phyloP scores from a whole-genome alignment of 23 tunicate genomes.

The Clavelina lepadiformis region DNA sequence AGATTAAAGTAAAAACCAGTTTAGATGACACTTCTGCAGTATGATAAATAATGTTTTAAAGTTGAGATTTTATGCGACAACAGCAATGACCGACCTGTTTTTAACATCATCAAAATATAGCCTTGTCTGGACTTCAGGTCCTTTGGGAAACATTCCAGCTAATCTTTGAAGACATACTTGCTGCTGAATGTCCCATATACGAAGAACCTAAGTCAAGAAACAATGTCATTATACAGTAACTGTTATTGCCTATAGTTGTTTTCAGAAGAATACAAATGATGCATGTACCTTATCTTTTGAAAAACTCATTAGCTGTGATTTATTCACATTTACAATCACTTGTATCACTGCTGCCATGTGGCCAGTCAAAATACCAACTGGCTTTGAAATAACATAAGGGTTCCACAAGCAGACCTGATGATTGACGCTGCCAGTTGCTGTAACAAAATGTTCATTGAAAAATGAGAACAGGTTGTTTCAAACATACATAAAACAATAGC shows the following conservation, averaged over 20 bases:
- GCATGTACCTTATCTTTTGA: conserved; percentile 86
- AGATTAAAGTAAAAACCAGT: too few relatives aligned
- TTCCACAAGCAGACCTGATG: conserved; percentile 96
- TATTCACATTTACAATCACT: conserved; percentile 68
- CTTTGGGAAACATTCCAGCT: conserved; percentile 94
- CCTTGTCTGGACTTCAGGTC: conserved; percentile 88
- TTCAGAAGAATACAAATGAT: too few relatives aligned
- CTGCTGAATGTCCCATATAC: conserved; percentile 94
- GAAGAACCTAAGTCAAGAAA: conserved; percentile 67
- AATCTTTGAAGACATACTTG: conserved; percentile 81
- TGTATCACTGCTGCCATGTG: conserved; percentile 93
- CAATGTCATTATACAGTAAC: too few relatives aligned
- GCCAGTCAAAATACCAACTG: conserved; percentile 84
- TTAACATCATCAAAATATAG: conserved; percentile 75
- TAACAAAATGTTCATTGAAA: neutral
- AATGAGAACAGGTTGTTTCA: neutral
- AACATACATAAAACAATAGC: neutral
- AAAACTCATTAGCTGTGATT: conserved; percentile 78
- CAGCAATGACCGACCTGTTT: too few relatives aligned
- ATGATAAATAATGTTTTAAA: too few relatives aligned
- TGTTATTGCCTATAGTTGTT: too few relatives aligned
- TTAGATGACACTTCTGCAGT: too few relatives aligned
- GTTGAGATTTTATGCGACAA: too few relatives aligned
- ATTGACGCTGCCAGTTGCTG: conserved; percentile 90
- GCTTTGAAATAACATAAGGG: conserved; percentile 93